phyloP scores from a whole-genome alignment of 2,888 invertebrate genomes.

The Orthonevra nobilis region DNA sequence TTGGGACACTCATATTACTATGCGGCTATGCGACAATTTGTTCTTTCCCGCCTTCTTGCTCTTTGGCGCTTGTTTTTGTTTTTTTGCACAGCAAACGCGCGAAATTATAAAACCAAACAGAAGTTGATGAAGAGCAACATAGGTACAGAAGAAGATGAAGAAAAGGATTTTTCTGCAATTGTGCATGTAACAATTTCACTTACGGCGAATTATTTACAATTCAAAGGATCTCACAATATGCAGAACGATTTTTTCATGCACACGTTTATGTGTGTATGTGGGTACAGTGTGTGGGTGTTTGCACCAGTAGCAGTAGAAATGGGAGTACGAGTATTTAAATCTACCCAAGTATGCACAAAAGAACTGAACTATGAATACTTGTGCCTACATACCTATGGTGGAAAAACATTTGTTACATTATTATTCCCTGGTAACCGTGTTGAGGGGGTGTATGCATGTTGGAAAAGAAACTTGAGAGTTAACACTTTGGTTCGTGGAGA shows the following conservation, averaged over 20 bases:
- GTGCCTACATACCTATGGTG: constrained; percentile 14
- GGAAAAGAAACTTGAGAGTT: constrained; percentile 62
- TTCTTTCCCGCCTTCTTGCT: constrained; percentile 17
- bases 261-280: neutral
- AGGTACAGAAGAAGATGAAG: constrained; percentile 56
- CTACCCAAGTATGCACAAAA: constrained; percentile 48
- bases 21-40: constrained; percentile 67
- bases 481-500: constrained; percentile 67
- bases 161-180: constrained; percentile 70
- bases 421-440: constrained; percentile 52
- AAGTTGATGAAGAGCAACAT: constrained; percentile 66
- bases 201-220: constrained; percentile 70
- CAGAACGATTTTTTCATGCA: constrained; percentile 51
- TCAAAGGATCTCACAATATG: constrained; percentile 68
- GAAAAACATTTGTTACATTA: constrained; percentile 57
- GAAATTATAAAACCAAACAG: constrained; percentile 70
- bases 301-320: neutral
- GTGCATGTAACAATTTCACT: constrained; percentile 70
- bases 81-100: constrained; percentile 56
- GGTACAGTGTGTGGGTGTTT: neutral
- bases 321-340: constrained; percentile 48
- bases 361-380: neutral
- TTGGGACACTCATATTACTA: constrained; percentile 56
- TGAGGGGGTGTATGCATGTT: constrained; percentile 11
- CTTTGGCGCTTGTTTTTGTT: constrained; percentile 11